Base-by-base conservation (phyloP, 2,888 invertebrate species). In the Stomorhina lunata region DNA sequence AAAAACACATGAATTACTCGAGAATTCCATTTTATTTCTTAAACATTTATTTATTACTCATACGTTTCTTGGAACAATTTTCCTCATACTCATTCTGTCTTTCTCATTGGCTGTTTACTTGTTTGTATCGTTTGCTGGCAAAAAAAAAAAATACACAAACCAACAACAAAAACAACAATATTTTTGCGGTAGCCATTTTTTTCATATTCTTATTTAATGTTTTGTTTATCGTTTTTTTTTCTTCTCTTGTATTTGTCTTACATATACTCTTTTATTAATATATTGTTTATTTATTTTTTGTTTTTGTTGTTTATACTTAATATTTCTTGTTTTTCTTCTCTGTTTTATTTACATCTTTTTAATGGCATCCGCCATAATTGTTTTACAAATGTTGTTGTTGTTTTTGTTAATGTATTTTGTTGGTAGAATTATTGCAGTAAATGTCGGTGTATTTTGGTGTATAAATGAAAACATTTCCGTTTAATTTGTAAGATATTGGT, bases 321-420 rank as follows among this genome's bases (percentile, higher is more conserved):
- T 50, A 9, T 50, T 45, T 37, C 20, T 50, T 63, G 29, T 27
- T 40, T 25, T 17, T 7, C 27, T 29, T 65, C 7, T 65, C 12
- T 32, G 45, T 57, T 57, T 69, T 48, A 48, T 69, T 71, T 76
- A 50, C 57, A 50, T 50, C 12, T 65, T 76, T 69, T 48, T 29
- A 63, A 75, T 40, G 50, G 69, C 75, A 80, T 75, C 75, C 75
- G 75, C 80, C 80, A 80, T 80, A 71, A 76, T 80, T 80, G 75
- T 80, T 80, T 75, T 63, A 65, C 40, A 80, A 80, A 48, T 65
- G 7, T 22, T 69, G n/a, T n/a, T n/a, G n/a, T n/a, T n/a, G n/a
- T 79, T 9, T 65, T 45, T 53, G 20, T 59, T 25, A 25, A 50
- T 45, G 25, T n/a, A 9, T 61, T 69, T 32, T 53, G 5, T 6